Base-by-base conservation (phyloP, 1,140 invertebrate species). In the Meloidogyne floridensis region DNA sequence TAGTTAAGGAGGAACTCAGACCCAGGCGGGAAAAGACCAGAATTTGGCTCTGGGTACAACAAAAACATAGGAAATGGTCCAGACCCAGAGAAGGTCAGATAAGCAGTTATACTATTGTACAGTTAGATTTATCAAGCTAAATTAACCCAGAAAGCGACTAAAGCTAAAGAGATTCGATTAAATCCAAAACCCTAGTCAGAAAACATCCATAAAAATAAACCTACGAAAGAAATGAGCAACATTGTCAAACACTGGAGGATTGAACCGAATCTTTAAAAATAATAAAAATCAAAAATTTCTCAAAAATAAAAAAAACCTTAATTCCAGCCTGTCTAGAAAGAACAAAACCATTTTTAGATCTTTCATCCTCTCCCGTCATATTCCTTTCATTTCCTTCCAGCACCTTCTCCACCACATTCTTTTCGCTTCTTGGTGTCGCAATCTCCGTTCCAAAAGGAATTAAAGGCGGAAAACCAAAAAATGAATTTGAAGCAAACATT, bases 191-290 rank as follows among this genome's bases (percentile, higher is more conserved):
- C 8, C 3, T 11, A 7, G 20, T 54, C 15, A 18, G 11, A 72
- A 42, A 69, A 71, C 11, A 18, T 10, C 7, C 32, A 56, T n/a
- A n/a, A 6, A 54, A 83, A 56, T 32, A 81, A 54, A 85, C 85
- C 71, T 81, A 86, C 85, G 78, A 75, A 86, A 85, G 6, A 86
- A 72, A 32, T 65, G 47, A 18, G 85, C 80, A 15, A 84, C 80
- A 47, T 86, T 84, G 2, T 75, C 54, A 78, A 86, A 86, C 4
- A 87, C 54, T 13, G 85, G 85, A 71, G 86, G 82, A 70, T 86
- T 86, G 8, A 86, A 82, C 2, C 85, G 84, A 43, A 86, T 56
- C 77, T 79, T n/a, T 20, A 65, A 71, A 65, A 72, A 51, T 2
- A 3, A 8, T 6, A 3, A 8, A 9, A n/a, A 77, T 51, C 6